Base-by-base conservation (phyloP, 1,140 invertebrate species). In the Aphis craccivora region DNA sequence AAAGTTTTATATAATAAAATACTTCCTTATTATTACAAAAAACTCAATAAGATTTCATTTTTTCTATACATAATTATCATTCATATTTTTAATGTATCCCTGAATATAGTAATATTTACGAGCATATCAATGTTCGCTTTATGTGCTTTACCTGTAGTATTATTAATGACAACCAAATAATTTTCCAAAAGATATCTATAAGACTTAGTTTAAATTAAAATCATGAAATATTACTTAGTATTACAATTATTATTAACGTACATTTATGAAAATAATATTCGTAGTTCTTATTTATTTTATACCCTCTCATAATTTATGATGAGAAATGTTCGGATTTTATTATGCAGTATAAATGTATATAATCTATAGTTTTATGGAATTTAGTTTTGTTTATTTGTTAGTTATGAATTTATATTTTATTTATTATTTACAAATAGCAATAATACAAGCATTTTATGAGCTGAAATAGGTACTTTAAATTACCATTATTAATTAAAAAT, bases 211-310 rank as follows among this genome's bases (percentile, higher is more conserved):
- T n/a, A 76, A 76, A 76, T 76, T 76, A n/a, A n/a, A 76, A 76
- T 76, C 18, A 76, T 76, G 60, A 76, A 76, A n/a, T 76, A 76
- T 76, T 76, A 76, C n/a, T n/a, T 76, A n/a, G n/a, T 76, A 76
- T 76, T 76, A 76, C 14, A 76, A 35, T 76, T 76, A 76, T n/a
- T n/a, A 76, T 76, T n/a, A 76, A 76, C 60, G 30, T n/a, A 76
- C n/a, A 76, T 76, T 76, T 76, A 76, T n/a, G 60, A 76, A 76
- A n/a, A 76, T 76, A 76, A 76, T 76, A 76, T 76, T 76, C 60
- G 14, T 76, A 76, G 60, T 76, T 76, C n/a, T 76, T 76, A 76
- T 76, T n/a, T 76, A 35, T 76, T 76, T 76, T 76, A 18, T 76
- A n/a, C n/a, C n/a, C 60, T 76, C 60, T 4, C 60, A 35, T 76